phyloP scores from a whole-genome alignment of 2,888 invertebrate genomes.

The Coremacera marginata region DNA sequence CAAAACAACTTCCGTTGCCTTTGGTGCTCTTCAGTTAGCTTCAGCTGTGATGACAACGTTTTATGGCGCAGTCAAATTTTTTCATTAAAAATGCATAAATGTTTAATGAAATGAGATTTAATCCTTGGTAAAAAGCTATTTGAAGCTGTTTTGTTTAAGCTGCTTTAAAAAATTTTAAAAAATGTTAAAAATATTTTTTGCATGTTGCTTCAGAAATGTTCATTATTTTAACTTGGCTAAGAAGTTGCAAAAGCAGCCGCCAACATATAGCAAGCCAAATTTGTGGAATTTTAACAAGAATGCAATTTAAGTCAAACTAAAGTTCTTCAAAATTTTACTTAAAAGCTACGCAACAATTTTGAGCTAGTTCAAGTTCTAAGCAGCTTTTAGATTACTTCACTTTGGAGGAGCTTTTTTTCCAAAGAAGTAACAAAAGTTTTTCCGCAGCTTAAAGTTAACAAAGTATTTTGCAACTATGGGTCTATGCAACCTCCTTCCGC shows the following conservation, averaged over 20 bases:
- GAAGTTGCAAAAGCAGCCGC: not conserved
- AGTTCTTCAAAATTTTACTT: constrained; percentile 2
- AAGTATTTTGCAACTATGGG: no score
- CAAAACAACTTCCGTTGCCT: no score
- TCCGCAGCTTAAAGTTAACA: not conserved
- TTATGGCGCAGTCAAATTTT: not conserved
- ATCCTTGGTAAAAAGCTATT: no score
- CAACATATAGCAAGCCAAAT: not conserved
- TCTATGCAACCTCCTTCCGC: no score
- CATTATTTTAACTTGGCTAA: not conserved
- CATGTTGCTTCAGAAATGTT: not conserved
- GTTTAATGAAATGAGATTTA: no score
- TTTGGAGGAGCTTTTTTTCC: not conserved
- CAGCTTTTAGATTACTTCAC: no score
- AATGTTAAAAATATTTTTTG: not conserved
- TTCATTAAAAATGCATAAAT: no score
- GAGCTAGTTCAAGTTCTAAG: no score
- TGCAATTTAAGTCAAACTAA: constrained; percentile 16
- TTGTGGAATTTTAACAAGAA: not conserved
- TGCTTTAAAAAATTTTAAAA: not conserved
- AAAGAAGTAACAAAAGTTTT: not conserved
- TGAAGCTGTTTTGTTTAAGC: no score
- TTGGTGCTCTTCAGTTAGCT: not conserved
- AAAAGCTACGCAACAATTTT: no score
- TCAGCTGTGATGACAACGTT: not conserved